Percentiles rank a stretch among this genome's conserved stretches.
These are phyloP conservation scores for Anguilla marmorata DNA, from an alignment of 2,797 vertebrate species.

Conservation along the genomic window DNA sequence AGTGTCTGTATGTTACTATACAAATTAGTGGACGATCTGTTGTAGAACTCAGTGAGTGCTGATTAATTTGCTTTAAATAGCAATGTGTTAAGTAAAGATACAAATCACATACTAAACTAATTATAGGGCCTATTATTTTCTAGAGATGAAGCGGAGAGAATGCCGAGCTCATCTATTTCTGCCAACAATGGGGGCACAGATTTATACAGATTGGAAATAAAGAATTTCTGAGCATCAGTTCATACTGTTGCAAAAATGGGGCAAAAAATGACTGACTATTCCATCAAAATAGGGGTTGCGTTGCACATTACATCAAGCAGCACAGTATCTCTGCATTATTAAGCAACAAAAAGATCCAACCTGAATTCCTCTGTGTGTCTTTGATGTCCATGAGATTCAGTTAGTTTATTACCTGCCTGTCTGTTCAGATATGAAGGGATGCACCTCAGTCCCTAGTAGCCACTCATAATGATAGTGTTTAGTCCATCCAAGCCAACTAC, in stretches of 20 bases:
- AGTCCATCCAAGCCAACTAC: slow-evolving; percentile 52
- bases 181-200: neutral
- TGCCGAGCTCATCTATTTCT: slow-evolving; percentile 21
- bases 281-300: neutral
- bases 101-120: slow-evolving; percentile 23
- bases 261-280: neutral
- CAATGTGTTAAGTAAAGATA: slow-evolving; percentile 25
- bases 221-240: neutral
- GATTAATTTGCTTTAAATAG: slow-evolving; percentile 29
- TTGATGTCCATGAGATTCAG: slow-evolving; percentile 45
- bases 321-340: neutral
- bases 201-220: neutral
- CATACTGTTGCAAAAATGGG: neutral
- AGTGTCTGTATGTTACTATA: slow-evolving; percentile 22
- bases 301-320: neutral
- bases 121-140: slow-evolving; percentile 20
- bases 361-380: slow-evolving; percentile 30
- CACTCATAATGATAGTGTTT: slow-evolving; percentile 11
- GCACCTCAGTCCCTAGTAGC: slow-evolving; percentile 42
- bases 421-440: slow-evolving; percentile 55
- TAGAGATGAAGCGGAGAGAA: slow-evolving; percentile 19
- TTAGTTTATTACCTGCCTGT: slow-evolving; percentile 56
- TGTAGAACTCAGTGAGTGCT: slow-evolving; percentile 26
- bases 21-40: slow-evolving; percentile 34
- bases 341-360: slow-evolving; percentile 19